Conservation (phyloP, 1,140 invertebrate genomes). For the Eulimnadia texana region DNA sequence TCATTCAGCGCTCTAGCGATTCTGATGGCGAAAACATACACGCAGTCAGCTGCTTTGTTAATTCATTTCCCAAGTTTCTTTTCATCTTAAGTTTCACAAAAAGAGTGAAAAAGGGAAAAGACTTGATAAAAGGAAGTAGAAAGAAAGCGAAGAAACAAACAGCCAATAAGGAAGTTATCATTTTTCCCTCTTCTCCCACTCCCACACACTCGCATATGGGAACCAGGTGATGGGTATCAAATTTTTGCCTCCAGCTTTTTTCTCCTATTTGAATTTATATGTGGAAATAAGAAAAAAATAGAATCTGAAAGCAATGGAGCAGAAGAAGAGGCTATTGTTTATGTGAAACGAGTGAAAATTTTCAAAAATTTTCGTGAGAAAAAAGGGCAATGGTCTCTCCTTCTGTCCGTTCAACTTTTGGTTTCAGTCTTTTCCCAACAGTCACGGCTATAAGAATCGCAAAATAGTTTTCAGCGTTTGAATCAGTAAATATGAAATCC, state of each 20-base stretch:
- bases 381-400: not conserved
- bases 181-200: not conserved
- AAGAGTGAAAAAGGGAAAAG: not conserved
- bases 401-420: not conserved
- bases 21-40: too few relatives aligned
- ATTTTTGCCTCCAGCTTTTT: not conserved
- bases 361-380: not conserved
- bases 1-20: too few relatives aligned
- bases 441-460: too few relatives aligned
- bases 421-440: too few relatives aligned
- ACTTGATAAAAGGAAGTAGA: not conserved
- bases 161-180: not conserved
- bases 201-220: not conserved
- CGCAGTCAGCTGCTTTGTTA: not conserved
- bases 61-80: not conserved
- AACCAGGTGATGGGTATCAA: slow-evolving; percentile 12
- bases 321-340: not conserved
- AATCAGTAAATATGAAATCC: not conserved
- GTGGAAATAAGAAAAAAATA: slow-evolving; percentile 5
- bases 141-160: not conserved
- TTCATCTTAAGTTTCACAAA: not conserved
- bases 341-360: not conserved
- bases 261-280: slow-evolving; percentile 6
- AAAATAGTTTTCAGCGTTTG: not conserved
- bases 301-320: not conserved